Base-by-base conservation (phyloP, 2,797 vertebrate species). In the Arctocebus calabarensis region DNA sequence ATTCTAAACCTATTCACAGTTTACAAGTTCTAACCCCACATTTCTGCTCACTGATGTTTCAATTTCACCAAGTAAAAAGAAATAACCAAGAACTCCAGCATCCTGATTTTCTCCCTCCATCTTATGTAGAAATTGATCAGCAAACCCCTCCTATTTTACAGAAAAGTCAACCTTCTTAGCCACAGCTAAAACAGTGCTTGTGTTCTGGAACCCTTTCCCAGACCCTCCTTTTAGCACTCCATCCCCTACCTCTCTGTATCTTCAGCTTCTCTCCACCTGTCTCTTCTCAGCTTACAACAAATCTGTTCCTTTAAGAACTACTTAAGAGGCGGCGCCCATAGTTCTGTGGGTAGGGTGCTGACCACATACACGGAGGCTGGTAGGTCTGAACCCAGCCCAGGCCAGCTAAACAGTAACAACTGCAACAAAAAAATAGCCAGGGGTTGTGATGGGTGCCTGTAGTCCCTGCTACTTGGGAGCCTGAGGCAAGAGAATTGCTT, bases 21-120 rank as follows among this genome's bases (percentile, higher is more conserved):
- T 78, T 20, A 0, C 25, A 89, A 78, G n/a, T 61, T 27, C 32
- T 29, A 85, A 74, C 32, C 17, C 75, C 52, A 64, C 34, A 25
- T 29, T 86, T 94, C 55, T 66, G 37, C 62, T 77, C 52, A 70
- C 16, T 61, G 52, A 88, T 70, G 32, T 73, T 89, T 93, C 79
- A 78, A 79, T 62, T 90, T 89, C 71, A 68, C 40, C 55, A 91
- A 70, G 62, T 62, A 90, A 92, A 95, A 34, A 84, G 7, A 91
- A 81, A 6, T 71, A 88, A 83, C 27, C 70, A 90, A 84, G 23
- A 91, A 88, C 34, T 95, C 71, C 34, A 82, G 79, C 62, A 82
- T 66, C 16, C 34, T 45, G 62, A 64, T 73, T 23, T 23, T 9
- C 10, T 7, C 22, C 16, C 14, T 68, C 55, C 12, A 78, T 19